Percentiles rank a stretch among this genome's conserved stretches.
Evolutionary conservation across 2,113 vertebrate species (phyloP).

Genomic region (Tupaia tana): DNA sequence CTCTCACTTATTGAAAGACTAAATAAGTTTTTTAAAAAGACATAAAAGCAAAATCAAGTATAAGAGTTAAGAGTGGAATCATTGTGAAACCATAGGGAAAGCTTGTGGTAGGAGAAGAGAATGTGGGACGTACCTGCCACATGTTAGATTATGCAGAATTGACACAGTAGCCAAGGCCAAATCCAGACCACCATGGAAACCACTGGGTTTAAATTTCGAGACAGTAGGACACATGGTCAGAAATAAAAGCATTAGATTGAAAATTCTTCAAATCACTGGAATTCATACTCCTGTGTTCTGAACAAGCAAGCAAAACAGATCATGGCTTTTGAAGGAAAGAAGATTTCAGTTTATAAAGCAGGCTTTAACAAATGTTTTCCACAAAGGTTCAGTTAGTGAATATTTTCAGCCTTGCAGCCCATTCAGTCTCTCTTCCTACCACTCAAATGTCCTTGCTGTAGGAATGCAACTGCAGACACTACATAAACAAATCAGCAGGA

Average conservation of each 20-base stretch:
- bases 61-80: background rate
- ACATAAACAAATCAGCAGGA: background rate
- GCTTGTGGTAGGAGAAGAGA: background rate
- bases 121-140: background rate
- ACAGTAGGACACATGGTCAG: background rate
- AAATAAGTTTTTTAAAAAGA: background rate
- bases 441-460: background rate
- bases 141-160: background rate
- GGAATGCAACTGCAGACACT: background rate
- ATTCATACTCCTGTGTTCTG: background rate
- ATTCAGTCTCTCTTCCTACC: background rate
- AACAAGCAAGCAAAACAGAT: background rate
- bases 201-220: background rate
- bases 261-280: background rate
- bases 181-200: accelerated
- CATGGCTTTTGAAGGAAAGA: background rate
- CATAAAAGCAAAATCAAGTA: background rate
- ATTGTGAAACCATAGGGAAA: background rate
- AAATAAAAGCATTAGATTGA: background rate
- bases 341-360: background rate
- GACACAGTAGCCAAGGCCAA: background rate
- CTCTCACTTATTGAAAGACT: too few species aligned
- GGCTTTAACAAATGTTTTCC: background rate
- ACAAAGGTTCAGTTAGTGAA: background rate
- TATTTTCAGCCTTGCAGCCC: background rate